Percentiles rank a stretch among this genome's conserved stretches.
Conservation (phyloP, 1,140 invertebrate genomes). For the Pseudachorutes palmiensis region DNA sequence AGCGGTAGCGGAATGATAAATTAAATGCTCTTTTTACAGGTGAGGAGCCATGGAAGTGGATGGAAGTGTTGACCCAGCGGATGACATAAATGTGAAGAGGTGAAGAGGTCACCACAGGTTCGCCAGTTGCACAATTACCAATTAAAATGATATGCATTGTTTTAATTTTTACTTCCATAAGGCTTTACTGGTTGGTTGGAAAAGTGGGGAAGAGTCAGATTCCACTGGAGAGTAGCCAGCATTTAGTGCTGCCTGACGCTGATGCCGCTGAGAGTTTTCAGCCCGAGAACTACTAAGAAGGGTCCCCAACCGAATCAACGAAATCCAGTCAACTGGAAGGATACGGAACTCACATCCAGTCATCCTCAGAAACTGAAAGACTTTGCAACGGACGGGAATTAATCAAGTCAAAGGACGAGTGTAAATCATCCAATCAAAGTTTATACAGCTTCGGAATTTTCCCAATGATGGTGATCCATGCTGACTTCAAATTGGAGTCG, state of each 20-base stretch:
- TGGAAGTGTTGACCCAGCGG: too few species aligned
- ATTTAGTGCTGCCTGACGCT: too few species aligned
- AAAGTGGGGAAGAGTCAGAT: too few species aligned
- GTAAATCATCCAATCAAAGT: conserved; percentile 16
- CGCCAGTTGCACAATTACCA: conserved; percentile 3
- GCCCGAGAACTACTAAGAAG: too few species aligned
- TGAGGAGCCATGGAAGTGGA: too few species aligned
- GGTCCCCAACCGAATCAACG: too few species aligned
- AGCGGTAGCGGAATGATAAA: too few species aligned
- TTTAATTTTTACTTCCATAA: not conserved
- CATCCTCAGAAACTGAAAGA: conserved; percentile 20
- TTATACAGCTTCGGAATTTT: conserved; percentile 1
- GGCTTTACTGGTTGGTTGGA: not conserved
- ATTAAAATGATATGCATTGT: not conserved
- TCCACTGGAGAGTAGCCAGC: too few species aligned
- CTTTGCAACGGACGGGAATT: conserved; percentile 29
- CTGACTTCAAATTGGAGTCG: conserved; percentile 53
- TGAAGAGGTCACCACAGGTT: conserved; percentile 35
- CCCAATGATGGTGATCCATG: conserved; percentile 12
- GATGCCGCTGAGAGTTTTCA: too few species aligned
- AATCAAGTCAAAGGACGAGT: conserved; percentile 31
- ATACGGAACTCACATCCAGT: conserved; percentile 11
- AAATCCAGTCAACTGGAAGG: not conserved
- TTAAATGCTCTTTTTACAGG: too few species aligned
- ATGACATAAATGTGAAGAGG: too few species aligned